These are phyloP conservation scores for Tipula confusa DNA, from an alignment of 2,888 invertebrate species.

Conservation along the genomic window DNA sequence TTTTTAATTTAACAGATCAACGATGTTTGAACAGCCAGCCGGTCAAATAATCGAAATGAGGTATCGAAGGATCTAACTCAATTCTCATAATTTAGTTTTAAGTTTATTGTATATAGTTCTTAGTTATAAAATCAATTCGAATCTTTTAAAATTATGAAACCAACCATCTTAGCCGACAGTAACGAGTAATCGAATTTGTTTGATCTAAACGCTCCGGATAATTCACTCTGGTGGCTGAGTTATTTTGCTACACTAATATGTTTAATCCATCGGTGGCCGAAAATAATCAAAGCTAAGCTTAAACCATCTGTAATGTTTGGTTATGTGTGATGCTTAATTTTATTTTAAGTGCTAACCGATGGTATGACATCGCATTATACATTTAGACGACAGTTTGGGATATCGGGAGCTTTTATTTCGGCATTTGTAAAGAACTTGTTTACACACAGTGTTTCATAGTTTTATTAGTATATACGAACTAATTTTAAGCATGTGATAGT, in stretches of 20 bases:
- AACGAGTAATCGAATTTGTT: not conserved
- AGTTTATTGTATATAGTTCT: not conserved
- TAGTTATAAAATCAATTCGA: not conserved
- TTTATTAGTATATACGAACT: not conserved
- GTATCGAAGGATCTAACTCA: no score
- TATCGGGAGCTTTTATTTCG: conserved; percentile 1
- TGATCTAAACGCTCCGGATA: conserved; percentile 12
- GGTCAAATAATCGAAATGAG: not conserved
- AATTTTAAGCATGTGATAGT: not conserved
- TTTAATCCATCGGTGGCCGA: not conserved
- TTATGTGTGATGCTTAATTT: not conserved
- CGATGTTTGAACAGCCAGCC: no score
- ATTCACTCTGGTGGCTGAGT: not conserved
- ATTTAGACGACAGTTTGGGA: not conserved
- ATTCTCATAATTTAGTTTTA: no score
- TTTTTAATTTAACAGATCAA: no score
- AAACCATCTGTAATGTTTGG: not conserved
- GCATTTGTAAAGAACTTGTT: not conserved
- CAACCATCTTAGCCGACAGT: not conserved
- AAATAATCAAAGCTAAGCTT: not conserved
- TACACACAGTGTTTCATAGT: not conserved
- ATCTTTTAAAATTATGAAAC: not conserved
- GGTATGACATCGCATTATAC: not conserved
- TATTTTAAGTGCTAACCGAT: not conserved
- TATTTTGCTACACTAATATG: not conserved